Evolutionary conservation across 2,888 invertebrate species (phyloP), one percentile per base, ranked within the genome.

Genomic region (Lottia gigantea): DNA sequence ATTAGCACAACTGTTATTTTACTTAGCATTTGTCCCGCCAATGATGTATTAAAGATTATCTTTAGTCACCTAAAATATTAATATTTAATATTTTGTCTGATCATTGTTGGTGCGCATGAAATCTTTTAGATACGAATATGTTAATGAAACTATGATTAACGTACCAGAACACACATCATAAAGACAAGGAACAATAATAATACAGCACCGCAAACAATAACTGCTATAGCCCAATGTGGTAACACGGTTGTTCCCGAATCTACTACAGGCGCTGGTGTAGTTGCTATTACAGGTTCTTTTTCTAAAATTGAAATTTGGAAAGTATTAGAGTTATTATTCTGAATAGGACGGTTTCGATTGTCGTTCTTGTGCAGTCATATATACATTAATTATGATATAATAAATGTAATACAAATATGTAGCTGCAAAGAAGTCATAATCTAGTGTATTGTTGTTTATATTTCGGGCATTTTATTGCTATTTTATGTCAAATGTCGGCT

Each of bases 171-270:
- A 68, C 77, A 79, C 63, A 83, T 76, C 73, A 82, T 71, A 47
- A 74, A 71, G 49, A 82, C 26, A 0, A 83, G 68, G 77, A 84
- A 82, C 19, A 84, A 25, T 0, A 84, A 71, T 6, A 84, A 75
- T 2, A 80, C 74, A 0, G 74, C 71, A 26, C 82, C 82, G 74
- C 84, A 84, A 2, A 80, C 83, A 45, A 84, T 84, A 16, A 83
- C 80, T 25, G 82, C 82, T 26, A 82, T 82, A 2, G 78, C 82
- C 82, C 82, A 82, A 74, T 79, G 74, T 0, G 79, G 81, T 7
- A 81, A 67, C 0, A 62, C 62, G 68, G 64, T 66, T 16, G 15
- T 64, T 4, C 49, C 31, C 6, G 64, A 31, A 12, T 63, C 23
- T 19, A 47, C 15, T 19, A 71, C 63, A 16, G 71, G 46, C 62